Conservation (phyloP, 2,797 vertebrate genomes). For the Smutsia temminckii region DNA sequence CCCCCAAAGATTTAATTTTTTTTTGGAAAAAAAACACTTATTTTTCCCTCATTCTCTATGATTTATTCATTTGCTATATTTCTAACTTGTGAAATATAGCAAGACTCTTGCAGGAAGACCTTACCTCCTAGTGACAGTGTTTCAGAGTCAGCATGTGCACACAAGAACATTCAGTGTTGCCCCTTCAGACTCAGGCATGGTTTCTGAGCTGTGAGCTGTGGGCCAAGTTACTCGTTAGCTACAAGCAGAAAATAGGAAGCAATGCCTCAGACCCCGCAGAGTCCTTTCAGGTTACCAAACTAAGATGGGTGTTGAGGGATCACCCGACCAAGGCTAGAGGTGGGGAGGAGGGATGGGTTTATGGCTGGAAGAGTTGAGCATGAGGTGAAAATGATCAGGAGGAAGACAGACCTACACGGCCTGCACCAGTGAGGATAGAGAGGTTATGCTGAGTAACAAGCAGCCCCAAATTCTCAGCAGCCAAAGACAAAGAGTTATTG, state of each 20-base stretch:
- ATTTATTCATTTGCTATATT: background rate
- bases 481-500: background rate
- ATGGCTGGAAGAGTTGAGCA: background rate
- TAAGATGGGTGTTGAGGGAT: background rate
- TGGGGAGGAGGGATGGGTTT: background rate
- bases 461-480: background rate
- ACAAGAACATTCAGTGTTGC: too few species aligned
- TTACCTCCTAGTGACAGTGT: background rate
- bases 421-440: fast-evolving
- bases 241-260: background rate
- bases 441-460: fast-evolving
- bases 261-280: background rate
- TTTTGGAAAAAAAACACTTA: background rate
- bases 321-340: background rate
- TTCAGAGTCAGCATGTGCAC: background rate
- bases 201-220: background rate
- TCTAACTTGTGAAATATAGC: background rate
- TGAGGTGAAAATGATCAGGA: too few species aligned
- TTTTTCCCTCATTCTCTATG: background rate
- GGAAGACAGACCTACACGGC: background rate
- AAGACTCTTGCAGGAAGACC: background rate
- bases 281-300: too few species aligned
- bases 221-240: background rate
- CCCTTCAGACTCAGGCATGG: background rate
- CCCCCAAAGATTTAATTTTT: background rate